These are phyloP conservation scores for Chloroclysta siterata DNA, from an alignment of 2,888 invertebrate species.

Conservation along the genomic window DNA sequence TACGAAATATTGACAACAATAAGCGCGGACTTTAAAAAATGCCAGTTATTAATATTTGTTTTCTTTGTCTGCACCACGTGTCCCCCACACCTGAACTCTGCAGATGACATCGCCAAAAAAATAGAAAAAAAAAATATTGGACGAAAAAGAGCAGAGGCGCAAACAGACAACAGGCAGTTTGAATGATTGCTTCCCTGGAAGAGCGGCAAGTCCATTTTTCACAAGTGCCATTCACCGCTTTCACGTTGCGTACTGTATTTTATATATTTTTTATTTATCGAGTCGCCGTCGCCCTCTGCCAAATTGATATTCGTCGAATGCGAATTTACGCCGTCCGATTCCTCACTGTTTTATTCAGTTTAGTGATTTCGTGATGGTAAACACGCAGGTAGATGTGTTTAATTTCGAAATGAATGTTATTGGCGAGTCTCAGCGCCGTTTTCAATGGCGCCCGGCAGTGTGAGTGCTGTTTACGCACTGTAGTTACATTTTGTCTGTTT, in stretches of 20 bases:
- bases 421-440: conserved; percentile 76
- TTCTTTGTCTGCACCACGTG: conserved; percentile 83
- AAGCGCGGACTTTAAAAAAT: conserved; percentile 82
- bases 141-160: conserved; percentile 82
- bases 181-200: conserved; percentile 85
- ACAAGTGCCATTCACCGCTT: conserved; percentile 85
- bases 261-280: conserved; percentile 82
- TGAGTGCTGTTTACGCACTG: conserved; percentile 55
- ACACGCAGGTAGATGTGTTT: conserved; percentile 83
- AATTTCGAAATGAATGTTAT: conserved; percentile 84
- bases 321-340: conserved; percentile 77
- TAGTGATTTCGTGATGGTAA: conserved; percentile 82
- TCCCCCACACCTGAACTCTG: conserved; percentile 82
- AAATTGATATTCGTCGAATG: conserved; percentile 81
- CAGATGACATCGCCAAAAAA: conserved; percentile 80
- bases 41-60: conserved; percentile 83
- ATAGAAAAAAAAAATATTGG: conserved; percentile 70
- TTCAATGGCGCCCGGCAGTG: conserved; percentile 59
- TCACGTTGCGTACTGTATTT: conserved; percentile 80
- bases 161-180: conserved; percentile 84
- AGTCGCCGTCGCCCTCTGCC: conserved; percentile 61
- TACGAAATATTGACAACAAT: conserved; percentile 85
- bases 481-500: conserved; percentile 51
- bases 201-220: conserved; percentile 85
- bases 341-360: conserved; percentile 84